Evolutionary conservation across 2,113 vertebrate species (phyloP).

Genomic region (Pangasianodon gigas): DNA sequence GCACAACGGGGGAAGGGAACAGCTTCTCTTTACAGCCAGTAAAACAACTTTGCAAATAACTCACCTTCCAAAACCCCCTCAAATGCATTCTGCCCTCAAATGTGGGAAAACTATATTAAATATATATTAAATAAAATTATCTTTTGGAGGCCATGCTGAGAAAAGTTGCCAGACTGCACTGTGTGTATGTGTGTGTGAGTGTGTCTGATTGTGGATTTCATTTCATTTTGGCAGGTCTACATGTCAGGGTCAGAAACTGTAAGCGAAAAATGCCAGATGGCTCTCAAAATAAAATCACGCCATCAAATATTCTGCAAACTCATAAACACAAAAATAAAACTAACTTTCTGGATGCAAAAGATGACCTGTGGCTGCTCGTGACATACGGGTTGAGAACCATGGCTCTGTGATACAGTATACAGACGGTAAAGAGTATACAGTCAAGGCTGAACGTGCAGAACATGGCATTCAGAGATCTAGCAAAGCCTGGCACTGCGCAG

Average conservation of each 20-base stretch:
- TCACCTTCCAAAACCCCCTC: background rate
- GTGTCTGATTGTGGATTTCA: background rate
- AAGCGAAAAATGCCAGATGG: constrained; percentile 4
- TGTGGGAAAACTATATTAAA: background rate
- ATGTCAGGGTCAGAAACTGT: background rate
- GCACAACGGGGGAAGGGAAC: too few relatives aligned
- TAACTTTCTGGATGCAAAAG: background rate
- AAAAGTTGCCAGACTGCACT: background rate
- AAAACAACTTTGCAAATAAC: too few relatives aligned
- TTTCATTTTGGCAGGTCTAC: background rate
- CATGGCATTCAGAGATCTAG: background rate
- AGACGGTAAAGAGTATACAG: background rate
- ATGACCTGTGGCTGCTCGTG: background rate
- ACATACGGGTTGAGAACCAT: background rate
- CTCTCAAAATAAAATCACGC: background rate
- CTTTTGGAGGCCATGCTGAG: background rate
- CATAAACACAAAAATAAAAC: constrained; percentile 5
- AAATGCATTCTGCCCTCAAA: background rate
- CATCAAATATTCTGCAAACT: constrained; percentile 16
- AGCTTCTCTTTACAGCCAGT: too few relatives aligned
- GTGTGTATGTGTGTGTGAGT: background rate
- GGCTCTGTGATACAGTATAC: background rate
- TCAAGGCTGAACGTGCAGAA: background rate
- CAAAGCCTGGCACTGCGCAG: background rate
- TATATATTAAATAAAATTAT: background rate